phyloP scores from a whole-genome alignment of 2,888 invertebrate genomes.

The Sepioteuthis lessoniana region DNA sequence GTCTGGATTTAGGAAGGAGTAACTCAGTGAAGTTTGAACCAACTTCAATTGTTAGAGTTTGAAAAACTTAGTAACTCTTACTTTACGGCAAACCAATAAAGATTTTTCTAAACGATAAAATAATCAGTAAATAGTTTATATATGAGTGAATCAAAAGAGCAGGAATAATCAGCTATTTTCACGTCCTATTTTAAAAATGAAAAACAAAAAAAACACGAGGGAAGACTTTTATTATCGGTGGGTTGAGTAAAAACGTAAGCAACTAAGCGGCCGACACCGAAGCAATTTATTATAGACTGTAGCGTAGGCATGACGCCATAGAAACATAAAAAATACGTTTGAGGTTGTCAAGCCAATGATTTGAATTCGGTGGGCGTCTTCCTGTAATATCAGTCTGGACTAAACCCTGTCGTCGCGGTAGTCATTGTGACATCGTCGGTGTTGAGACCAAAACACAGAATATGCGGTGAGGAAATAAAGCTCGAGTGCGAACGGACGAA shows the following conservation, averaged over 20 bases:
- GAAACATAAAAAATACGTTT: constrained; percentile 33
- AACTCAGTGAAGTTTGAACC: too few species aligned
- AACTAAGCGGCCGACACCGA: not conserved
- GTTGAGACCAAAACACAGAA: not conserved
- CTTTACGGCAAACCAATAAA: too few species aligned
- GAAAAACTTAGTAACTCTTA: too few species aligned
- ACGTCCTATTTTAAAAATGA: not conserved
- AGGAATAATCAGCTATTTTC: not conserved
- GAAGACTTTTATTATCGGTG: not conserved
- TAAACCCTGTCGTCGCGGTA: not conserved
- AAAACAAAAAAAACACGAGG: not conserved
- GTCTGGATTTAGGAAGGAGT: too few species aligned
- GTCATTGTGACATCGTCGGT: not conserved
- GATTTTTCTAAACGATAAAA: too few species aligned
- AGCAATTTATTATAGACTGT: constrained; percentile 33
- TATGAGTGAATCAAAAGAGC: too few species aligned
- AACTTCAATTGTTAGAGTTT: too few species aligned
- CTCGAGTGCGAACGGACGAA: not conserved
- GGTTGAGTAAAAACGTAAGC: not conserved
- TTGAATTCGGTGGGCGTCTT: not conserved
- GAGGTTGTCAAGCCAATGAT: not conserved
- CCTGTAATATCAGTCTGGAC: not conserved
- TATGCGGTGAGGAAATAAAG: not conserved
- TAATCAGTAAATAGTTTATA: too few species aligned
- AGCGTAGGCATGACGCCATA: not conserved